phyloP scores from a whole-genome alignment of 2,888 invertebrate species.

The Diploptera punctata region DNA sequence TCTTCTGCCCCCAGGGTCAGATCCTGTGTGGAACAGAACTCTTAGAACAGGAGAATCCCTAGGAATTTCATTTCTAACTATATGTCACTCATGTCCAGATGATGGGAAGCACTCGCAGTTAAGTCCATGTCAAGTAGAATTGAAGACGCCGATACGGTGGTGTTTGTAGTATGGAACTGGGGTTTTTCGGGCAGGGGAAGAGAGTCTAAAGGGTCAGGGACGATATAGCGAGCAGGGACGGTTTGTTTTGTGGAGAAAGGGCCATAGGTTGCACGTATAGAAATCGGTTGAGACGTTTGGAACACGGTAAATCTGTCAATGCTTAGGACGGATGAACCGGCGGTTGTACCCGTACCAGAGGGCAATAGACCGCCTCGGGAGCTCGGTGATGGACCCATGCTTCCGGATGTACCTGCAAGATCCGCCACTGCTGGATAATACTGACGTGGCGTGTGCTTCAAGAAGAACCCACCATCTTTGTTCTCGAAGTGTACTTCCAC shows the following conservation, averaged over 20 bases:
- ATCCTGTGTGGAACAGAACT: slow-evolving; percentile 91
- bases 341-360: not conserved
- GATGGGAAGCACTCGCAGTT: slow-evolving; percentile 59
- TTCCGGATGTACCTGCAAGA: slow-evolving; percentile 48
- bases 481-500: slow-evolving; percentile 93
- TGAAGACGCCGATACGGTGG: slow-evolving; percentile 34
- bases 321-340: slow-evolving; percentile 75
- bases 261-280: slow-evolving; percentile 90
- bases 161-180: slow-evolving; percentile 26
- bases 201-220: slow-evolving; percentile 72
- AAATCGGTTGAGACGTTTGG: slow-evolving; percentile 89
- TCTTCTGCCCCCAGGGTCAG: slow-evolving; percentile 80
- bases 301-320: slow-evolving; percentile 91
- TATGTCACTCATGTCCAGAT: slow-evolving; percentile 93
- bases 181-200: slow-evolving; percentile 44
- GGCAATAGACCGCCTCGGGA: not conserved
- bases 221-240: slow-evolving; percentile 81
- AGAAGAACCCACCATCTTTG: slow-evolving; percentile 89
- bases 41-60: slow-evolving; percentile 90
- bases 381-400: not conserved
- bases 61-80: slow-evolving; percentile 80
- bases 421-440: slow-evolving; percentile 58
- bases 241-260: slow-evolving; percentile 96
- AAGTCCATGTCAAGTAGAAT: slow-evolving; percentile 46
- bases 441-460: slow-evolving; percentile 81